These are phyloP conservation scores for Parascotia fuliginaria DNA, from an alignment of 2,888 invertebrate genomes.

Conservation along the genomic window DNA sequence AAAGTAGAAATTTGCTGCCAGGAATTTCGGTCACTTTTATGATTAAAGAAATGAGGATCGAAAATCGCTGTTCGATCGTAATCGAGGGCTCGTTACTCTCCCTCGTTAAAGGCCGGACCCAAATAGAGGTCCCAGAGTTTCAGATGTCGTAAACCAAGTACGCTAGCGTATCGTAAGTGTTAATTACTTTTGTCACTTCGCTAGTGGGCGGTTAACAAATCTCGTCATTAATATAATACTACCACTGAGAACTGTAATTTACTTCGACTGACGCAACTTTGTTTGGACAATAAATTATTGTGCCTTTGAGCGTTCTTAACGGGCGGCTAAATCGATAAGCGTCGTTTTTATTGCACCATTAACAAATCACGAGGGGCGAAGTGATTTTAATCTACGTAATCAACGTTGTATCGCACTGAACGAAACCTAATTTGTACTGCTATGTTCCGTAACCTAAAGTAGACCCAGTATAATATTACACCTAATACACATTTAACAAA, in stretches of 20 bases:
- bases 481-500: too few species aligned
- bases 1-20: slow-evolving; percentile 11
- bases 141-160: slow-evolving; percentile 70
- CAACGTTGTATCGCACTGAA: slow-evolving; percentile 66
- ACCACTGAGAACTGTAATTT: slow-evolving; percentile 74
- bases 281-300: slow-evolving; percentile 80
- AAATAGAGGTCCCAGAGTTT: slow-evolving; percentile 62
- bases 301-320: slow-evolving; percentile 77
- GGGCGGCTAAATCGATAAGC: slow-evolving; percentile 80
- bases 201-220: slow-evolving; percentile 77
- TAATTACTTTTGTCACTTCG: slow-evolving; percentile 82
- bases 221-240: slow-evolving; percentile 72
- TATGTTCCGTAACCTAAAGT: slow-evolving; percentile 18
- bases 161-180: slow-evolving; percentile 80
- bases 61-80: slow-evolving; percentile 61
- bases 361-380: slow-evolving; percentile 75
- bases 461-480: too few species aligned
- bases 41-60: slow-evolving; percentile 37
- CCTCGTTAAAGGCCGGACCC: slow-evolving; percentile 63
- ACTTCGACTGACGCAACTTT: slow-evolving; percentile 74
- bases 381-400: slow-evolving; percentile 81
- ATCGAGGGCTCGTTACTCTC: slow-evolving; percentile 58
- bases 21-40: slow-evolving; percentile 9
- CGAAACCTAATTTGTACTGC: slow-evolving; percentile 64
- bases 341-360: slow-evolving; percentile 83